Evolutionary conservation across 2,888 invertebrate genomes (phyloP).

Genomic region (Thera obeliscata): DNA sequence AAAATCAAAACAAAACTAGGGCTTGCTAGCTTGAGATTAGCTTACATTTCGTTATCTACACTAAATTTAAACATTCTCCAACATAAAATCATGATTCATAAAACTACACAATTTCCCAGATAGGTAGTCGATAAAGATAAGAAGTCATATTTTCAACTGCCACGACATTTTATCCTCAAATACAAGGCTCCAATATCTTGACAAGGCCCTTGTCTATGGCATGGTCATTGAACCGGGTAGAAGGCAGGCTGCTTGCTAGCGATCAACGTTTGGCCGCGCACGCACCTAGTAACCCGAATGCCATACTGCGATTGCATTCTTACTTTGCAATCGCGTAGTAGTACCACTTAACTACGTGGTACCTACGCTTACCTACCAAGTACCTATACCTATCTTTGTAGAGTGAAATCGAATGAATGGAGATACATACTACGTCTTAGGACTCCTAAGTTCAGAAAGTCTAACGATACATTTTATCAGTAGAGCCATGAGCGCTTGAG

Average conservation of each 20-base stretch:
- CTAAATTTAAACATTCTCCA: too few species aligned
- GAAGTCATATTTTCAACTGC: background rate
- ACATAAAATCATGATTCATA: too few species aligned
- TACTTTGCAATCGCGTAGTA: constrained; percentile 56
- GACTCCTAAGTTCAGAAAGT: too few species aligned
- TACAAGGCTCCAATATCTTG: background rate
- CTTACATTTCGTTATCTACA: too few species aligned
- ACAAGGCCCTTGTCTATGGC: constrained; percentile 45
- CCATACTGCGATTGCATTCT: constrained; percentile 62
- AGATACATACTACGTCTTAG: background rate
- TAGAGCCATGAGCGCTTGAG: too few species aligned
- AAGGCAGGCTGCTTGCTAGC: constrained; percentile 22
- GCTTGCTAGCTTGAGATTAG: background rate
- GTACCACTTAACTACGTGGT: too few species aligned
- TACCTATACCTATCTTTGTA: constrained; percentile 22
- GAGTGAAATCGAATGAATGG: constrained; percentile 10
- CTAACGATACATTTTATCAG: too few species aligned
- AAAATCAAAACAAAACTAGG: background rate
- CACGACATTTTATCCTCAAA: background rate
- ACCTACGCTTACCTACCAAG: background rate
- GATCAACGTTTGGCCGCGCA: constrained; percentile 39
- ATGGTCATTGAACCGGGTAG: constrained; percentile 54
- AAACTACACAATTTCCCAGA: too few species aligned
- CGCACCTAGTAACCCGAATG: constrained; percentile 69
- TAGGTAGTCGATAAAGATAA: too few species aligned